Base-by-base conservation (phyloP, 2,797 vertebrate genomes). In the Lagothrix lagotricha region DNA sequence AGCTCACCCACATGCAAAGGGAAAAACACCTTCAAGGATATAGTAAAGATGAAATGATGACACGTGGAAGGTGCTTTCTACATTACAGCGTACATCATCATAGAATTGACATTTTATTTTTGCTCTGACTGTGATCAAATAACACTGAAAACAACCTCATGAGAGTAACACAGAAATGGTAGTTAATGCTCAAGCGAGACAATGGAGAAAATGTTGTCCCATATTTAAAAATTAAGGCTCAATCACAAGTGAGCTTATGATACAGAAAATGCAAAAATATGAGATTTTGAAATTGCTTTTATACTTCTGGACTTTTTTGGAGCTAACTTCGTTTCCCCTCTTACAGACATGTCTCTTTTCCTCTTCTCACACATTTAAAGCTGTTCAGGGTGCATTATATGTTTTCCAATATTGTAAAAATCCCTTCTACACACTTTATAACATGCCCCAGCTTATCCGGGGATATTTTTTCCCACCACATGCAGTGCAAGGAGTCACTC, bases 341-440 rank as follows among this genome's bases (percentile, higher is more conserved):
- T 81, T 44, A 82, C n/a, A 61, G 44, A 33, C 17, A 72, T 13
- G 24, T 26, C 72, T 44, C 46, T 48, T 52, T 89, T 75, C 67
- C 72, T 88, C 61, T 92, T 58, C 50, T 46, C 26, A 75, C 17
- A 80, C 48, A 70, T 5, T 84, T 33, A 58, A 24, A n/a, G 73
- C 41, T 24, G 52, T 61, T 86, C 58, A 84, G 14, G 87, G 33
- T 0, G 52, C 6, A 87, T 84, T 4, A 73, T 4, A 90, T 64
- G 70, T 96, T 61, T 95, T 88, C 64, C 70, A 88, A 44, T 19
- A 57, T 28, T 20, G 41, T 50, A 76, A 90, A 95, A 84, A 87
- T 46, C 67, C 80, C 15, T 93, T 92, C 77, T 46, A 84, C 12
- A 54, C 24, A 73, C 72, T 87, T 41, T 96, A 83, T 50, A 91